Base-by-base conservation (phyloP, 2,888 invertebrate species). In the Sepiola atlantica region DNA sequence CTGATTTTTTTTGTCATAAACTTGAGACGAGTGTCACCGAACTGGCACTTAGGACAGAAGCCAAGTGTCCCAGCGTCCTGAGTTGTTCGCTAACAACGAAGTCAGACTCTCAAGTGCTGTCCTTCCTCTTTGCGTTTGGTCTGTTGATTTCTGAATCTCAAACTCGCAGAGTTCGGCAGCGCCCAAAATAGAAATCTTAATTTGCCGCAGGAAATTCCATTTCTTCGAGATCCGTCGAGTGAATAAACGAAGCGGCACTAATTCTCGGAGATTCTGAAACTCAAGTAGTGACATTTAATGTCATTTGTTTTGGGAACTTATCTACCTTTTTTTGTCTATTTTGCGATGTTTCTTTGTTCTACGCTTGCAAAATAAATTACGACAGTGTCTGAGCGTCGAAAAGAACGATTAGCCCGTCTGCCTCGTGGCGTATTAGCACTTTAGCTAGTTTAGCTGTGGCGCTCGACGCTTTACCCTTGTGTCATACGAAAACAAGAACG, bases 231-330 rank as follows among this genome's bases (percentile, higher is more conserved):
- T 77, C 32, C 32, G 77, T 77, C 77, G 16, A 77, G n/a, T n/a
- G 77, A 32, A 77, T 77, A 77, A 77, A 77, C 77, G 77, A 77
- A 77, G 77, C 77, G 18, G 77, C 18, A 77, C 77, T 77, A 77
- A 77, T 77, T 77, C 77, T 32, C 32, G 12, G n/a, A 77, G 16
- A 77, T 18, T n/a, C n/a, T 77, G 16, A 77, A 16, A 77, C 77
- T 77, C 77, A 77, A 77, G 77, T 77, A 77, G 77, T 32, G 77
- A 77, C n/a, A 77, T 77, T 77, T 77, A 77, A 77, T 77, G 77
- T 77, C 77, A 77, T 32, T 77, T 45, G 45, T 45, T 45, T 45
- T n/a, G 21, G n/a, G n/a, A 77, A 0, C 16, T n/a, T 77, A 16
- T 77, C 32, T n/a, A 77, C 16, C 16, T 28, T 77, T 32, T 77